phyloP scores from a whole-genome alignment of 2,797 vertebrate species.

The Masticophis lateralis region DNA sequence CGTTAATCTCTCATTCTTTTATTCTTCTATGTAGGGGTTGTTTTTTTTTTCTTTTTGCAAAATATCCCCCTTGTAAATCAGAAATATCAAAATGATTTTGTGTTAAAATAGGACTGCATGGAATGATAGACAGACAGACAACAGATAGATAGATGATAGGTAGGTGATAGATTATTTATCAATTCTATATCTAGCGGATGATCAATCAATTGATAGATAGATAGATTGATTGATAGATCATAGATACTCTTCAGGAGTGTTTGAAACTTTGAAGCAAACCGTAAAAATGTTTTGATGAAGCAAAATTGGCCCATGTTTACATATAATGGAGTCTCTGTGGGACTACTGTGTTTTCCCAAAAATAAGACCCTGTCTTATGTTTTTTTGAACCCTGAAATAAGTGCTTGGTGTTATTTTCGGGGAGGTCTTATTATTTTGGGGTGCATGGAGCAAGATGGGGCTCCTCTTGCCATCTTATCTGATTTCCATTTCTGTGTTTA shows the following conservation, averaged over 20 bases:
- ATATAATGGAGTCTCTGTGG: not conserved
- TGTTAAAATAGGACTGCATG: not conserved
- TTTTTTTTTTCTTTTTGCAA: not conserved
- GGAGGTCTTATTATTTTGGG: no score
- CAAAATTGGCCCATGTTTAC: not conserved
- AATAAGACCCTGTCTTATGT: no score
- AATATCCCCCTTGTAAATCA: not conserved
- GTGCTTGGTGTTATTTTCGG: no score
- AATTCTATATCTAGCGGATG: not conserved
- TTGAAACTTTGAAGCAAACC: not conserved
- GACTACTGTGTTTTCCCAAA: not conserved
- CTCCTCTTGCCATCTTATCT: no score
- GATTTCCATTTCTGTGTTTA: no score
- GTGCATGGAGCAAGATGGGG: no score
- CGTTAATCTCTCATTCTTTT: not conserved
- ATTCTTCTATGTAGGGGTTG: not conserved
- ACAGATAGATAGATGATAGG: not conserved
- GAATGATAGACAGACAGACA: not conserved
- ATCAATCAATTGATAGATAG: fast-evolving
- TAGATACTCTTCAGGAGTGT: not conserved
- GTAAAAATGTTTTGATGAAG: not conserved
- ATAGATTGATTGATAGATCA: not conserved
- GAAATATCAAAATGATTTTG: not conserved
- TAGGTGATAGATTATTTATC: not conserved
- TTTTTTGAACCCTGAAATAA: no score